phyloP scores from a whole-genome alignment of 2,113 vertebrate genomes.

The Tor tambroides region DNA sequence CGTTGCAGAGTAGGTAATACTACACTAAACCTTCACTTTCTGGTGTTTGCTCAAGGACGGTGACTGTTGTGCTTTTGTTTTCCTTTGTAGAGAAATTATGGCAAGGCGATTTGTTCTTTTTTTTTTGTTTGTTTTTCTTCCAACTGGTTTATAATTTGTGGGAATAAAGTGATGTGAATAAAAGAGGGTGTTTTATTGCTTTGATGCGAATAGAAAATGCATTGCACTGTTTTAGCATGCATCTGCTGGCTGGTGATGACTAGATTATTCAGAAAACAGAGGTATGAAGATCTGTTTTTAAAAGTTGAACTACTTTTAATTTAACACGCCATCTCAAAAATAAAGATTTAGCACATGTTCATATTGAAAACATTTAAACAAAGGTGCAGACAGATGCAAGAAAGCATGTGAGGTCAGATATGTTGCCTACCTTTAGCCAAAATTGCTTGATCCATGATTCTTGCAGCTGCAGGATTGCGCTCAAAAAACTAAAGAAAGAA shows the following conservation, averaged over 20 bases:
- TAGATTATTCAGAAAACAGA: not conserved
- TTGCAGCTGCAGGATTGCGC: not conserved
- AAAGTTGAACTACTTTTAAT: too few species aligned
- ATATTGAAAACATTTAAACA: too few species aligned
- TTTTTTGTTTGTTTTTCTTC: not conserved
- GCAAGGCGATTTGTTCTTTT: not conserved
- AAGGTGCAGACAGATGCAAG: too few species aligned
- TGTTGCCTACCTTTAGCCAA: not conserved
- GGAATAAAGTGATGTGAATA: not conserved
- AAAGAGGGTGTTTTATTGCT: conserved; percentile 1
- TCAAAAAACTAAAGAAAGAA: not conserved
- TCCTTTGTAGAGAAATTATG: conserved; percentile 29
- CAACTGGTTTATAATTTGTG: not conserved
- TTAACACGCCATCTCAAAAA: too few species aligned
- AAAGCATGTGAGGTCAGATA: not conserved
- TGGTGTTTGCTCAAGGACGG: conserved; percentile 30
- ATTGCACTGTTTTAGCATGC: not conserved
- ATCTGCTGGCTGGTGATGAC: not conserved
- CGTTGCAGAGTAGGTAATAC: conserved; percentile 39
- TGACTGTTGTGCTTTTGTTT: conserved; percentile 23
- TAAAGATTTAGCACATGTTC: too few species aligned
- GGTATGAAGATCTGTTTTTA: too few species aligned
- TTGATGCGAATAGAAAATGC: not conserved
- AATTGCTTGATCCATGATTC: not conserved
- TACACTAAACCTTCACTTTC: conserved; percentile 39